Evolutionary conservation across 2,113 vertebrate species (phyloP), one percentile per base, ranked within the genome.

Genomic region (Amblyopsis rosae): DNA sequence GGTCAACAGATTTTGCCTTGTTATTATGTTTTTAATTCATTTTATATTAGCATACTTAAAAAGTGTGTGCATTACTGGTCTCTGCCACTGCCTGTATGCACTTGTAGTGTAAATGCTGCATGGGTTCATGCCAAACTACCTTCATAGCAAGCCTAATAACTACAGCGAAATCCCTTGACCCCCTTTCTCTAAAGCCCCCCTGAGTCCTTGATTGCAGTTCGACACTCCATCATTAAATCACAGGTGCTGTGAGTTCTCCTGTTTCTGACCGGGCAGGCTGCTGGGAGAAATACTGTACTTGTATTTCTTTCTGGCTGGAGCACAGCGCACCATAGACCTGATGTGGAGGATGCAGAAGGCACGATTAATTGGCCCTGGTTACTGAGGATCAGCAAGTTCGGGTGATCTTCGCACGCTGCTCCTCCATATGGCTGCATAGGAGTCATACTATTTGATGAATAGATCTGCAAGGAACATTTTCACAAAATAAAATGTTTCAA

Each of bases 301-400:
- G 71, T 93, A 90, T 93, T 93, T 94, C 90, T 94, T 92, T 92
- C 88, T 65, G 91, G 92, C 92, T 73, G 90, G 91, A 77, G 75
- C 73, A 9, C 62, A 72, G 79, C 71, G 63, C 66, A 69, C 67
- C 62, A 55, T 69, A 95, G 93, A 83, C 77, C 93, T 93, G 93
- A 94, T 90, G 93, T 94, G 94, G 94, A 93, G 93, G 93, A 94
- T 96, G 93, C 93, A 95, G 95, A 91, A 85, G 88, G 93, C 90
- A 94, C 94, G 94, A 96, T 96, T 98, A 97, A 97, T 97, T 95
- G 95, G 93, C 94, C 92, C 93, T 92, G 94, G 94, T 96, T 96
- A 95, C 94, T 91, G 93, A 91, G 94, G 93, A 98, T 98, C 95
- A 96, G 96, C 95, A 98, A 95, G 93, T 98, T 96, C 95, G 93